A percentile compares a stretch with the other conserved stretches of the same genome.
phyloP scores from a whole-genome alignment of 2,113 vertebrate species.

The Platysternon megacephalum region DNA sequence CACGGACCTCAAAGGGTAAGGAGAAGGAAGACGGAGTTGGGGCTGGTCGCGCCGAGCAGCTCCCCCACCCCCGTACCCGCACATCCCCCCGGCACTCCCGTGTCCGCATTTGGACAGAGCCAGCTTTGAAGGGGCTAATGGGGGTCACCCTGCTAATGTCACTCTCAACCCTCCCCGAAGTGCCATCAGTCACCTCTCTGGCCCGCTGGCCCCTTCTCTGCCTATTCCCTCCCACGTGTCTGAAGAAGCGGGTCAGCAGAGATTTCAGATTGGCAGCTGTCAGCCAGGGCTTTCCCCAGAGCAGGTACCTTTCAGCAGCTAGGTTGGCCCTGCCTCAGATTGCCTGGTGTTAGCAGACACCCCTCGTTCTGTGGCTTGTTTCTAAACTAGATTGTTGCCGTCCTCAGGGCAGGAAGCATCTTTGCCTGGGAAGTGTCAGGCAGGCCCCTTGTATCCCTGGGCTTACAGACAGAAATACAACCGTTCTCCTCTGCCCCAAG shows the following conservation, averaged over 20 bases:
- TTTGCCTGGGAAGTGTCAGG: neutral
- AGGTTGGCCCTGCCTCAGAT: neutral
- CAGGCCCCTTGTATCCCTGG: neutral
- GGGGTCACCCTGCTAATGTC: rapidly evolving
- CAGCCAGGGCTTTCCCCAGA: constrained; percentile 33
- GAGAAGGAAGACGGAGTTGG: neutral
- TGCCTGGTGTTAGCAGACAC: rapidly evolving
- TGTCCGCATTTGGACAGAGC: neutral
- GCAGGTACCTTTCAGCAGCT: neutral
- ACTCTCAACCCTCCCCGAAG: neutral
- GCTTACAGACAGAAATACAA: neutral
- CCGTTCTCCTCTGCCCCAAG: neutral
- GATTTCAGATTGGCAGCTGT: neutral
- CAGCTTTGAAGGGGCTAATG: neutral
- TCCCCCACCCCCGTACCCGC: rapidly evolving
- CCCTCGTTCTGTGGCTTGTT: neutral
- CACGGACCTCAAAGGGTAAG: constrained; percentile 41
- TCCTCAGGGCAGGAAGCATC: neutral
- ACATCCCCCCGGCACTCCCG: rapidly evolving
- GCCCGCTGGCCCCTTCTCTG: neutral
- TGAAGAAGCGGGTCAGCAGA: neutral
- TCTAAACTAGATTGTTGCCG: neutral
- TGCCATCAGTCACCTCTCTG: neutral
- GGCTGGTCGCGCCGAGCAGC: neutral
- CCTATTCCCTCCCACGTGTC: neutral